Percentiles rank a stretch among this genome's conserved stretches.
Conservation (phyloP, 2,888 invertebrate genomes). For the Dynastes grantii region DNA sequence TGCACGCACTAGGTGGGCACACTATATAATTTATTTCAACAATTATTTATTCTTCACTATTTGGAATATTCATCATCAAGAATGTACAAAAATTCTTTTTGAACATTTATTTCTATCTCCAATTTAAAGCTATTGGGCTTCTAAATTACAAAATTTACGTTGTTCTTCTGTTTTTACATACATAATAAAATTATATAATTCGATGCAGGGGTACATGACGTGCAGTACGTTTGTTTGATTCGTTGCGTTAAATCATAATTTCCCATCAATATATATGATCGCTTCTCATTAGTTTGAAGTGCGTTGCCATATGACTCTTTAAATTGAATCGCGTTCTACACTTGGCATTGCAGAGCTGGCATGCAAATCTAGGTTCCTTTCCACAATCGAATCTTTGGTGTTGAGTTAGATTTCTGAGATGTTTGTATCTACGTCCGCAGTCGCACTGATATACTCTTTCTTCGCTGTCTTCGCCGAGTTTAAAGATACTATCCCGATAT, state of each 20-base stretch:
- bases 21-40: too few species aligned
- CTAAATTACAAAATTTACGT: too few species aligned
- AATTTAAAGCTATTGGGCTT: too few species aligned
- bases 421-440: slow-evolving; percentile 59
- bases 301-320: slow-evolving; percentile 35
- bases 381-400: slow-evolving; percentile 72
- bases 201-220: too few species aligned
- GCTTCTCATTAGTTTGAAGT: slow-evolving; percentile 20
- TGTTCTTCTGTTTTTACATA: too few species aligned
- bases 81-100: too few species aligned
- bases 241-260: not conserved
- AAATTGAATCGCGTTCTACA: slow-evolving; percentile 37
- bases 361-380: slow-evolving; percentile 71
- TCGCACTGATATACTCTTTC: slow-evolving; percentile 46
- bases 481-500: not conserved
- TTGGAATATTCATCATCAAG: too few species aligned
- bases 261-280: slow-evolving; percentile 18
- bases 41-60: too few species aligned
- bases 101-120: too few species aligned
- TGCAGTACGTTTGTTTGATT: too few species aligned
- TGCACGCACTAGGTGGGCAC: too few species aligned
- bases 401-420: slow-evolving; percentile 62
- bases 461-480: not conserved
- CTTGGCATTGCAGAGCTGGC: slow-evolving; percentile 66
- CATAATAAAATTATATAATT: too few species aligned